These are phyloP conservation scores for Cydia splendana DNA, from an alignment of 1,140 invertebrate genomes.

Conservation along the genomic window DNA sequence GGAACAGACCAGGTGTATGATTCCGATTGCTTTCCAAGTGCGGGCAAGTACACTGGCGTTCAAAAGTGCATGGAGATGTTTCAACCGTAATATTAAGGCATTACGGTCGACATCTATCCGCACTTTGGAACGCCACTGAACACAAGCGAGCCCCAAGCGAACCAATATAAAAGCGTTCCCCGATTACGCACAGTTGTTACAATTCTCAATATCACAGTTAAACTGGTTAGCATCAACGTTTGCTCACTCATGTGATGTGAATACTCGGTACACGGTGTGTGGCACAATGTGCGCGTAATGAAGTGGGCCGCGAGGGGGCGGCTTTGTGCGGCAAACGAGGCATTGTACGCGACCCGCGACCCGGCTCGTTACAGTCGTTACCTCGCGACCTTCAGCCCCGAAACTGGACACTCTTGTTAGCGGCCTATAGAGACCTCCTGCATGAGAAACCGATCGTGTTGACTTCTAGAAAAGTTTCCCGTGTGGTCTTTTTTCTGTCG, in stretches of 20 bases:
- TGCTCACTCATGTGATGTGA: background rate
- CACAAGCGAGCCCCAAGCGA: background rate
- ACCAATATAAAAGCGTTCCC: background rate
- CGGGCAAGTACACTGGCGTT: background rate
- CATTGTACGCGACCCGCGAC: conserved; percentile 67
- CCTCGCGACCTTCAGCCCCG: conserved; percentile 38
- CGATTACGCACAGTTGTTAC: background rate
- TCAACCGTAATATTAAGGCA: too few relatives aligned
- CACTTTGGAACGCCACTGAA: too few relatives aligned
- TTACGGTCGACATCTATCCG: too few relatives aligned
- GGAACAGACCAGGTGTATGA: too few relatives aligned
- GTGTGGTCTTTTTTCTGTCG: background rate
- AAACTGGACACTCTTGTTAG: conserved; percentile 48
- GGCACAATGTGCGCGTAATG: conserved; percentile 75
- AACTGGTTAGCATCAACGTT: background rate
- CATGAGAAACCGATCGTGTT: background rate
- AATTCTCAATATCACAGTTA: background rate
- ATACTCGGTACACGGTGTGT: conserved; percentile 40
- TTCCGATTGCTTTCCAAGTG: background rate
- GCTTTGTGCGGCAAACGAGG: conserved; percentile 72
- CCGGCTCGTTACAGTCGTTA: conserved; percentile 69
- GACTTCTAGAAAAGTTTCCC: background rate
- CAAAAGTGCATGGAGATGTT: too few relatives aligned
- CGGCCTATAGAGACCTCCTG: conserved; percentile 9
- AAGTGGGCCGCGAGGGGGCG: conserved; percentile 73